phyloP scores from a whole-genome alignment of 2,888 invertebrate species.

The Meliscaeva auricollis region DNA sequence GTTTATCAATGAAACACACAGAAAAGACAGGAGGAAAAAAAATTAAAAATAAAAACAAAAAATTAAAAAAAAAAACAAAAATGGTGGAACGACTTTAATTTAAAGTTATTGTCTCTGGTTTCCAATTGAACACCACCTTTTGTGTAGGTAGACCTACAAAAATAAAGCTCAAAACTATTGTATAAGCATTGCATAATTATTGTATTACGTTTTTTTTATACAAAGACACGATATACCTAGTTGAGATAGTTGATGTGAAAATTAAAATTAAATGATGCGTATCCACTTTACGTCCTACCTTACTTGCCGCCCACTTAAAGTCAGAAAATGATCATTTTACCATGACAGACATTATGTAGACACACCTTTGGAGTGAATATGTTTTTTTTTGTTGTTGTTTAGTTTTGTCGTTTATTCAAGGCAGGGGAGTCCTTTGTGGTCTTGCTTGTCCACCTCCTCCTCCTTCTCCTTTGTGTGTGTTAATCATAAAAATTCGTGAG shows the following conservation, averaged over 20 bases:
- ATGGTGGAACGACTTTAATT: conserved; percentile 72
- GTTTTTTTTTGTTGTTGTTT: not conserved
- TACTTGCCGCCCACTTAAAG: conserved; percentile 66
- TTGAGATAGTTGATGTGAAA: conserved; percentile 58
- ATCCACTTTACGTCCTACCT: conserved; percentile 71
- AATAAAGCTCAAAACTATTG: conserved; percentile 42
- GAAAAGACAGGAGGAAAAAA: conserved; percentile 22
- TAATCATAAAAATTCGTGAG: conserved; percentile 74
- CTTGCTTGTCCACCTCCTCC: conserved; percentile 29
- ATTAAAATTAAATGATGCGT: conserved; percentile 76
- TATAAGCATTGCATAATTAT: conserved; percentile 50
- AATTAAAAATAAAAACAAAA: conserved; percentile 1
- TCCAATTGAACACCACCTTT: conserved; percentile 33
- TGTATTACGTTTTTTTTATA: not conserved
- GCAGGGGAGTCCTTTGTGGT: conserved; percentile 69
- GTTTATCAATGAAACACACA: conserved; percentile 64
- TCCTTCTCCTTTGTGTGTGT: conserved; percentile 58
- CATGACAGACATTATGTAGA: conserved; percentile 73
- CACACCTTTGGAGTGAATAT: conserved; percentile 64
- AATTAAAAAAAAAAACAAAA: conserved; percentile 11
- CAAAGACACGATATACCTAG: not conserved
- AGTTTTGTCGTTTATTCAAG: not conserved
- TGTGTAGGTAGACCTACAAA: conserved; percentile 53
- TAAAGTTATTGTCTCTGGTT: conserved; percentile 72
- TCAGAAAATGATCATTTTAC: conserved; percentile 65